A percentile compares a stretch with the other conserved stretches of the same genome.
Evolutionary conservation across 2,797 vertebrate species (phyloP).

Genomic region (Pogoniulus pusillus): DNA sequence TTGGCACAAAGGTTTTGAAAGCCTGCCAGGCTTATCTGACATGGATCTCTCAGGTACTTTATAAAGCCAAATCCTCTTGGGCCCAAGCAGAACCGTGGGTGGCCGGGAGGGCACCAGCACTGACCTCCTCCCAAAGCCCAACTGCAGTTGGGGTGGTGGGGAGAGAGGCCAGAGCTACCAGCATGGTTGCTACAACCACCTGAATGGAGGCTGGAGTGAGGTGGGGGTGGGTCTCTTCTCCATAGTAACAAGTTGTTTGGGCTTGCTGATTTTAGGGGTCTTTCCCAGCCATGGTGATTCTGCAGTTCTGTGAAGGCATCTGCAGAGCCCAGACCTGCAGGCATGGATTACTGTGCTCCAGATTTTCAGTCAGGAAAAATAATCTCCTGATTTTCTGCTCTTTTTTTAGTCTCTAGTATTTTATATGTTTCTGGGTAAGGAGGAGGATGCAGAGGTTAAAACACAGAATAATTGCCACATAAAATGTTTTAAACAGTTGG

Average conservation of each 20-base stretch:
- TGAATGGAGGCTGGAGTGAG: no score
- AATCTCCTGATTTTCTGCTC: neutral
- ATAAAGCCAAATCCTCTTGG: slow-evolving; percentile 21
- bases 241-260: no score
- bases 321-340: neutral
- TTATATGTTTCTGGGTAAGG: neutral
- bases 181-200: no score
- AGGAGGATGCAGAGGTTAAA: neutral
- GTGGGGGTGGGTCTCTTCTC: no score
- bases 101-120: neutral
- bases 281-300: no score
- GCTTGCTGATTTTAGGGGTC: no score
- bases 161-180: neutral
- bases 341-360: rapidly evolving
- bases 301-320: neutral
- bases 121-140: neutral
- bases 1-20: slow-evolving; percentile 51
- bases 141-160: neutral
- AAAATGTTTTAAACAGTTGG: neutral
- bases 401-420: neutral
- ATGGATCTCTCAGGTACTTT: slow-evolving; percentile 9
- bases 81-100: neutral
- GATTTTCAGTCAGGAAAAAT: neutral
- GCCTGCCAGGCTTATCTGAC: slow-evolving; percentile 31
- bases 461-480: neutral